These are phyloP conservation scores for Campoplex capitator DNA, from an alignment of 2,888 invertebrate genomes.

Conservation along the genomic window DNA sequence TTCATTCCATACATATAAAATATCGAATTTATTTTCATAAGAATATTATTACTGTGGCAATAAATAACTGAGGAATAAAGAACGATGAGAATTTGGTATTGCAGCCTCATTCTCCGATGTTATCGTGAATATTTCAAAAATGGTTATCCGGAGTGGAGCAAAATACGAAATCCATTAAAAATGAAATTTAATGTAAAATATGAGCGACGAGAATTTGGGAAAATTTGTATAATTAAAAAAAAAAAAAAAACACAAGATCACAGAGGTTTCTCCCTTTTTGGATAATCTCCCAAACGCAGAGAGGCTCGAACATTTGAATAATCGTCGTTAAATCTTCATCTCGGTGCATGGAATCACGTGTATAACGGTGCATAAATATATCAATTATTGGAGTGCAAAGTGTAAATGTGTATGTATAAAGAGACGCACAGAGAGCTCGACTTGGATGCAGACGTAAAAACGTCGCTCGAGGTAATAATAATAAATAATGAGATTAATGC, in stretches of 20 bases:
- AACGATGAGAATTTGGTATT: neutral
- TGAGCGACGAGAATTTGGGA: neutral
- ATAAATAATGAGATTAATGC: slow-evolving; percentile 60
- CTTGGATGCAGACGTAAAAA: slow-evolving; percentile 28
- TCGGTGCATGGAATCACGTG: slow-evolving; percentile 8
- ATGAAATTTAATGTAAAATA: neutral
- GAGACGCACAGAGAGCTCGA: slow-evolving; percentile 51
- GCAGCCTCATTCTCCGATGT: neutral
- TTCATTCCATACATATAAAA: neutral
- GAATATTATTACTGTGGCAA: neutral
- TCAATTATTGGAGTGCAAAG: slow-evolving; percentile 4
- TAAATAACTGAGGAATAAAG: neutral
- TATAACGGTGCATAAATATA: neutral
- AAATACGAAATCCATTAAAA: neutral
- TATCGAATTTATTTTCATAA: neutral
- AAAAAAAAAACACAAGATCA: neutral
- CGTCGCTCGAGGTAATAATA: slow-evolving; percentile 40
- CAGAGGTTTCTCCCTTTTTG: slow-evolving; percentile 33
- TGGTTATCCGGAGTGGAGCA: neutral
- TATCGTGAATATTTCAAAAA: neutral
- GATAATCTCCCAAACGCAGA: neutral
- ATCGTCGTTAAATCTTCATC: neutral
- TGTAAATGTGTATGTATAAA: slow-evolving; percentile 1
- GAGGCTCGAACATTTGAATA: neutral
- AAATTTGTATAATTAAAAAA: neutral